Evolutionary conservation across 2,113 vertebrate species (phyloP).

Genomic region (Phylloscopus trochilus): DNA sequence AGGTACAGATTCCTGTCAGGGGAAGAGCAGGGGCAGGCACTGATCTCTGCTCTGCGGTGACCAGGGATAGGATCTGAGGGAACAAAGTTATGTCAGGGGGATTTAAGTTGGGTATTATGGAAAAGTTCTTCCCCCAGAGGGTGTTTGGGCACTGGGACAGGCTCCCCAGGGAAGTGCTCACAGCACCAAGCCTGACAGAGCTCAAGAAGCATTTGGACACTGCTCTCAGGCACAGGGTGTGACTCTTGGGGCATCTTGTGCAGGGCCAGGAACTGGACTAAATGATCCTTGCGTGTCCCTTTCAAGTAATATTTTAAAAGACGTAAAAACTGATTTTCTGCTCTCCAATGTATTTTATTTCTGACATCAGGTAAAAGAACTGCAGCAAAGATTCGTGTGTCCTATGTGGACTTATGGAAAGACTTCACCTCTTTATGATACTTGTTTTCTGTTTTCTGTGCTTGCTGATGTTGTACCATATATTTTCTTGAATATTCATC

Average conservation of each 20-base stretch:
- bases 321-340: background rate
- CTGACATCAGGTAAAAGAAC: background rate
- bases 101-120: background rate
- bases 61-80: background rate
- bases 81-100: background rate
- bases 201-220: fast-evolving
- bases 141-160: background rate
- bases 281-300: background rate
- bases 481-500: background rate
- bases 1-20: background rate
- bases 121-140: background rate
- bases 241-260: background rate
- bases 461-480: background rate
- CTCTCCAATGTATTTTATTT: background rate
- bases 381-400: background rate
- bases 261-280: background rate
- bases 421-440: background rate
- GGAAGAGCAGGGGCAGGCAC: too few species aligned
- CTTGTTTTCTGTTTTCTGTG: background rate
- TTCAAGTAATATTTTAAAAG: background rate
- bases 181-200: background rate
- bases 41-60: background rate
- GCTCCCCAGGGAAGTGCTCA: background rate
- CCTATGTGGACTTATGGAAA: background rate
- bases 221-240: background rate